Evolutionary conservation across 2,888 invertebrate genomes (phyloP).

Genomic region (Stenichneumon culpator): DNA sequence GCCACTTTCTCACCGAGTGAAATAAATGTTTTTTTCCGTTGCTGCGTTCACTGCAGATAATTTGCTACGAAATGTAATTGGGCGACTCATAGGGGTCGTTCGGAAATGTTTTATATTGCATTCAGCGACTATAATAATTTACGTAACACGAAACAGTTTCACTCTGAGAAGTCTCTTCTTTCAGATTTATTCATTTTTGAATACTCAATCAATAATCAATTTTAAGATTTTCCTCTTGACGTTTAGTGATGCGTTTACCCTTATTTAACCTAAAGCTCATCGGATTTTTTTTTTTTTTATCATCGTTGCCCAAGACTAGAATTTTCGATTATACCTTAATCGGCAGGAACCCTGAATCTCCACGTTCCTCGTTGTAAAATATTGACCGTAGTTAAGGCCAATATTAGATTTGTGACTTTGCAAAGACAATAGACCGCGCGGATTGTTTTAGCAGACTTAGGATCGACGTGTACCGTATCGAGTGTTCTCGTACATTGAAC

Average conservation of each 20-base stretch:
- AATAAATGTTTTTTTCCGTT: too few relatives aligned
- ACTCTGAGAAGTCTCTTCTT: too few relatives aligned
- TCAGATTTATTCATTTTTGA: too few relatives aligned
- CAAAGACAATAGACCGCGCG: not conserved
- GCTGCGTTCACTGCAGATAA: not conserved
- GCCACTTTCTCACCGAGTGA: too few relatives aligned
- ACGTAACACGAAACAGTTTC: too few relatives aligned
- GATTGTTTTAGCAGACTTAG: conserved; percentile 1
- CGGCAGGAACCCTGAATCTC: not conserved
- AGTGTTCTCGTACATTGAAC: conserved; percentile 46
- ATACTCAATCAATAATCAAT: too few relatives aligned
- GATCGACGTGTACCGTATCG: not conserved
- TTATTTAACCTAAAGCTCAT: not conserved
- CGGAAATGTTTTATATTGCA: not conserved
- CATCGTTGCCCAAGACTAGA: not conserved
- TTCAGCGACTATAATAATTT: not conserved
- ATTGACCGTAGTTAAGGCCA: not conserved
- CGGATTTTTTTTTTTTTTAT: not conserved
- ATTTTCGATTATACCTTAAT: not conserved
- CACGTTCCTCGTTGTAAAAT: not conserved
- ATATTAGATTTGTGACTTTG: not conserved
- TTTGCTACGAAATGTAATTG: not conserved
- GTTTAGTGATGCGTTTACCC: not conserved
- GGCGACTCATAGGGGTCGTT: not conserved
- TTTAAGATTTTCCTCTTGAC: too few relatives aligned